Base-by-base conservation (phyloP, 2,113 vertebrate species). In the Hippocampus abdominalis region DNA sequence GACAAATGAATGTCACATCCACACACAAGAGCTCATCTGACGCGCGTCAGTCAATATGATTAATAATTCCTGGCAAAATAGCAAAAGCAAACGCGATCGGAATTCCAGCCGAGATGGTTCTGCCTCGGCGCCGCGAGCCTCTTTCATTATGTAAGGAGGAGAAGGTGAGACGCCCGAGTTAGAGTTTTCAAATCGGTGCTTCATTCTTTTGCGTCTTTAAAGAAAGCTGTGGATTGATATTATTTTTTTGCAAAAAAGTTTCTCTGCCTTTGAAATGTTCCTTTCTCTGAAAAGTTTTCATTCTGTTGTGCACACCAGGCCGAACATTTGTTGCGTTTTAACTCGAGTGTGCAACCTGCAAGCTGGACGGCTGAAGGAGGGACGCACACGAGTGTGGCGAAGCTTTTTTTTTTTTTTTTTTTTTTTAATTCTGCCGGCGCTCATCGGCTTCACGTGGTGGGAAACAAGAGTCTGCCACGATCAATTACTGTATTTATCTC, bases 331-430 rank as follows among this genome's bases (percentile, higher is more conserved):
- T 49, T 40, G 59, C 40, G 57, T 74, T 74, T 71, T 4, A 4
- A 51, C 29, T 70, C 1, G 51, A 54, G 51, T 11, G 51, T 9
- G 3, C n/a, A 8, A 54, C 21, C 23, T 23, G 51, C 46, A 78
- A 36, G 77, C 82, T 81, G 81, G 81, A 87, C 32, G 3, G 2
- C 8, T 76, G 61, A 76, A 76, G 78, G 77, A 84, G 80, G 7
- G 78, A 84, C 74, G 57, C 73, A 63, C 77, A 71, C 77, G 74
- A 70, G 25, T 64, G 70, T 36, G 32, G 32, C 5, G 5, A 5
- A 36, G 32, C 32, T 6, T 36, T 36, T 36, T 36, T 36, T 1
- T 32, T 32, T 32, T 29, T 3, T 29, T 29, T 81, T 69, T 78
- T 49, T 89, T 74, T 75, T 66, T 9, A 36, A 49, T 29, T 56